These are phyloP conservation scores for Drosophila lacteicornis DNA, from an alignment of 1,140 invertebrate genomes.

Conservation along the genomic window DNA sequence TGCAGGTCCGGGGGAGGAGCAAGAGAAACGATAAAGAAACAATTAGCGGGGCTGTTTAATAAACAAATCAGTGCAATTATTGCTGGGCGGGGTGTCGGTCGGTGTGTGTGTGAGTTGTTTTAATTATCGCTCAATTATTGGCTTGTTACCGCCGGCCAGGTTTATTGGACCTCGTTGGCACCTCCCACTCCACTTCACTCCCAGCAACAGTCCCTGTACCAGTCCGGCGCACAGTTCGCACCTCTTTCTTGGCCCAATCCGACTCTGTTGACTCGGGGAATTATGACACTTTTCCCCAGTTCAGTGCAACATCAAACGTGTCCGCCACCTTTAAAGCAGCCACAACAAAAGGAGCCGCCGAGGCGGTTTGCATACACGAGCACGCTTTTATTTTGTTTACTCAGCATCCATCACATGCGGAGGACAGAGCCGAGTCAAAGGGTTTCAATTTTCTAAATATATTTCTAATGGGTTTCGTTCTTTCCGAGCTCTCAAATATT, in stretches of 20 bases:
- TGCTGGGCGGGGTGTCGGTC: not conserved
- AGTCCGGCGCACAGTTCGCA: conserved; percentile 45
- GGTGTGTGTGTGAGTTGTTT: conserved; percentile 31
- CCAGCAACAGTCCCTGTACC: not conserved
- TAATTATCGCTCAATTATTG: conserved; percentile 63
- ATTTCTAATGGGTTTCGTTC: conserved; percentile 71
- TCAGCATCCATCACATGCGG: conserved; percentile 72
- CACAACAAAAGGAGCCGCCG: conserved; percentile 76
- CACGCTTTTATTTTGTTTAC: conserved; percentile 68
- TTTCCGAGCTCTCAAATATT: conserved; percentile 63
- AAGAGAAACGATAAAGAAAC: conserved; percentile 20
- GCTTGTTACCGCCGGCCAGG: conserved; percentile 39
- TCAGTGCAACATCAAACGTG: conserved; percentile 63
- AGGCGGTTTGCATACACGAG: conserved; percentile 64
- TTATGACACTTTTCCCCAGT: conserved; percentile 67
- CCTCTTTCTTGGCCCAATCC: conserved; percentile 62
- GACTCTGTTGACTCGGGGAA: conserved; percentile 61
- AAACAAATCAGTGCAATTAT: conserved; percentile 44
- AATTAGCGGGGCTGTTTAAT: conserved; percentile 24
- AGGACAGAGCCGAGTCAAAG: conserved; percentile 37
- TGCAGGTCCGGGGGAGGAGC: conserved; percentile 5
- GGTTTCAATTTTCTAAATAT: conserved; percentile 64
- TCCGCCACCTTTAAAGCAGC: conserved; percentile 45
- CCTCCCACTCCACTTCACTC: conserved; percentile 42
- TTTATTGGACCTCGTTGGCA: conserved; percentile 61